Evolutionary conservation across 2,113 vertebrate species (phyloP), one percentile per base, ranked within the genome.

Genomic region (Dicerorhinus sumatrensis): DNA sequence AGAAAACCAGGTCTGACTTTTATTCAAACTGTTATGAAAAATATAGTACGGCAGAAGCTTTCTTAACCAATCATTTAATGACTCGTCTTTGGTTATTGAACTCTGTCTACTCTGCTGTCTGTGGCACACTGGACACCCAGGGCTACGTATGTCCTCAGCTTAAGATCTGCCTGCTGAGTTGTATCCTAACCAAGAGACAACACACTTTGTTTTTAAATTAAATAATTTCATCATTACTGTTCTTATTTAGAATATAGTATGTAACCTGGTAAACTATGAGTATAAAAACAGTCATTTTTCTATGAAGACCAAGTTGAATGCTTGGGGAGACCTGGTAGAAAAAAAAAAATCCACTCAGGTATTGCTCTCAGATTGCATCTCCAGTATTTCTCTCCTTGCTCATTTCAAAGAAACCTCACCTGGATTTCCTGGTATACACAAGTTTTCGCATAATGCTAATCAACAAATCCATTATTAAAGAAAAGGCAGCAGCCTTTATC

Each of bases 131-230:
- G 51, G 16, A 48, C 0, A 18, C 21, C 58, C n/a, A 36, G 18
- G 23, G n/a, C n/a, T 63, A 1, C 8, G 42, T 0, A 7, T 0
- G 1, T 8, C 3, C 23, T 70, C 23, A 8, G 1, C n/a, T 33
- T 27, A 23, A 6, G 25, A 42, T 20, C 20, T 5, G 39, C 17
- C 39, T 89, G 46, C 7, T 27, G 29, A 29, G 5, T 29, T 54
- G 8, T 8, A n/a, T 46, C 33, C 86, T 48, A 62, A 72, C 42
- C 23, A 51, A 39, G 18, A 63, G 77, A 14, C n/a, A 70, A 27
- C 25, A 48, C 31, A 36, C 14, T 63, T 94, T 13, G 8, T 48
- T 42, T 87, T 48, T 48, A 48, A 48, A 48, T 48, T 48, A 54
- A 54, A 63, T 29, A 79, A 70, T 20, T 60, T n/a, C 73, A 85